phyloP scores from a whole-genome alignment of 2,888 invertebrate species.

The Desoria tigrina region DNA sequence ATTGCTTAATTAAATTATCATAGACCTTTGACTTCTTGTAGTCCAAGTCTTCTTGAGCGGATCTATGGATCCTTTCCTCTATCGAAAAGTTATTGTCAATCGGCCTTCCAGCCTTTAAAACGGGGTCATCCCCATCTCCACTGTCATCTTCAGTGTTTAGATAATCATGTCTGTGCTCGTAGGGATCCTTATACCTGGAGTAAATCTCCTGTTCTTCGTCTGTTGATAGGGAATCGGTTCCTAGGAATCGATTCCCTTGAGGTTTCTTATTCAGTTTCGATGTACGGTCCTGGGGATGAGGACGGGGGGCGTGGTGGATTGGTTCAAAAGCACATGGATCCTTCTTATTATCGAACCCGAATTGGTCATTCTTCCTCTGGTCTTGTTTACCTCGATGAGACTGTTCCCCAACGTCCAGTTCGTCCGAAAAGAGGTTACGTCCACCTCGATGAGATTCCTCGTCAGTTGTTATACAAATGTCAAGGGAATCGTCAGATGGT shows the following conservation, averaged over 20 bases:
- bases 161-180: not conserved
- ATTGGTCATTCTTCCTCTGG: no score
- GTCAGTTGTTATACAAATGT: constrained; percentile 5
- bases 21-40: constrained; percentile 5
- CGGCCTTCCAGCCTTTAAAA: no score
- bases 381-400: no score
- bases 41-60: not conserved
- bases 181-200: not conserved
- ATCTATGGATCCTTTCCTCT: no score
- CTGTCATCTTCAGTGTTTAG: no score
- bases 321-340: no score
- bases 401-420: not conserved
- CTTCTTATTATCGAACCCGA: no score
- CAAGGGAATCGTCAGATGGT: not conserved
- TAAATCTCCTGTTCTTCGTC: constrained; percentile 1
- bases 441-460: not conserved
- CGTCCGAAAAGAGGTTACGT: not conserved
- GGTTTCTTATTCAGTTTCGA: not conserved
- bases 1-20: constrained; percentile 10
- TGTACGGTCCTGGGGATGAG: not conserved
- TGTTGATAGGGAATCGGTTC: not conserved
- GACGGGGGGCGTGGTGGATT: no score
- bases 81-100: no score
- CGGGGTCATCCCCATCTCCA: no score
- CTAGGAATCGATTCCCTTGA: no score